Percentiles rank a stretch among this genome's conserved stretches.
phyloP scores from a whole-genome alignment of 2,888 invertebrate species.

The Xestia sexstrigata region DNA sequence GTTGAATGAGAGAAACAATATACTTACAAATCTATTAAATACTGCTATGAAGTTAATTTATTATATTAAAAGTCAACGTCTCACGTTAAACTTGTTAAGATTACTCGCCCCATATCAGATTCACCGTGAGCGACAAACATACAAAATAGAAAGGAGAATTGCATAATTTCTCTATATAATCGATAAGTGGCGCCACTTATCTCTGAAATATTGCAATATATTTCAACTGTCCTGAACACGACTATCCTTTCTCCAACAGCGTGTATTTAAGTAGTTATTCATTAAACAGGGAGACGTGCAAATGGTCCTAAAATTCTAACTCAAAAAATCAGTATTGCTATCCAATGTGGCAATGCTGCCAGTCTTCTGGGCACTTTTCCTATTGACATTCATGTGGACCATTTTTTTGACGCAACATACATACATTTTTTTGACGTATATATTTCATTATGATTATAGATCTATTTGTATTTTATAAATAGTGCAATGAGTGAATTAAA shows the following conservation, averaged over 20 bases:
- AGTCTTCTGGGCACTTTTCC: no score
- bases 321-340: not conserved
- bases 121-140: conserved; percentile 23
- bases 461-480: no score
- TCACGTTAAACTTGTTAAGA: conserved; percentile 9
- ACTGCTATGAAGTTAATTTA: not conserved
- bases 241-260: conserved; percentile 16
- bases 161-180: conserved; percentile 48
- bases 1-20: not conserved
- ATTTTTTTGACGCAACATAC: no score
- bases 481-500: no score
- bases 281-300: conserved; percentile 4
- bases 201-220: conserved; percentile 54
- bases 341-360: no score
- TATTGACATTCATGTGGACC: no score
- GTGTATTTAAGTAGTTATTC: conserved; percentile 27
- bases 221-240: conserved; percentile 36
- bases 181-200: conserved; percentile 31
- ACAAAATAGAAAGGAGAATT: conserved; percentile 39
- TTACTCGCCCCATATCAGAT: conserved; percentile 19
- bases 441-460: no score
- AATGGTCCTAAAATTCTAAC: conserved; percentile 23
- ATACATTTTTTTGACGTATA: no score
- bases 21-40: not conserved
- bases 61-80: conserved; percentile 6